Base-by-base conservation (phyloP, 2,113 vertebrate species). In the Fukomys damarensis region DNA sequence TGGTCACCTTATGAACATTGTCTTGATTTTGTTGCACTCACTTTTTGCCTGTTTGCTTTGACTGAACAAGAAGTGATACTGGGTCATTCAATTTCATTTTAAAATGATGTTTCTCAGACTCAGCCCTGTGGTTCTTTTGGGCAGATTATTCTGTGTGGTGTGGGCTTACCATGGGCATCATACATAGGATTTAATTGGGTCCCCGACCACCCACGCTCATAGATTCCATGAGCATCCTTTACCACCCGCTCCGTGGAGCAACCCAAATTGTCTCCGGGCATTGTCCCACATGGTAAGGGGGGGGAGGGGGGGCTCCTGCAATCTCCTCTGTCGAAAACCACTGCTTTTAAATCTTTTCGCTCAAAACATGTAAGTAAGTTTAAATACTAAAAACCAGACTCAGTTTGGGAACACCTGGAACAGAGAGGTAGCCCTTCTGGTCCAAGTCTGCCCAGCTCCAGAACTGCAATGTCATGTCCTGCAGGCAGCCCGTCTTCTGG, bases 181-280 rank as follows among this genome's bases (percentile, higher is more conserved):
- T 0, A 28, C 5, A 43, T 12, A 46, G 54, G 17, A 4, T 13
- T 28, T 61, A 19, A 16, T 32, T 11, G 1, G 26, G 10, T 3
- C 52, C 38, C 38, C 3, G 68, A 70, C 9, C 46, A 66, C 7
- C 2, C 10, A 7, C 5, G 24, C 22, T 41, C 10, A 9, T 0
- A 11, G 56, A 72, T 7, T 28, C 3, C 38, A 2, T 41, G 0
- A 56, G 52, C 4, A n/a, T 26, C 19, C 3, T 38, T 14, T 11
- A 22, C 32, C 30, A 11, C 49, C 0, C 12, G 17, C 4, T 70
- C 6, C 52, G 65, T 30, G 0, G 0, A 61, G 63, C 84, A 5
- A 35, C 43, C 56, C 8, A 7, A 74, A 72, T 19, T 14, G n/a
- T n/a, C 77, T 20, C 58, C 4, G 68, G 88, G 61, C 17, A 22